A percentile compares a stretch with the other conserved stretches of the same genome.
These are phyloP conservation scores for Apotomis capreana DNA, from an alignment of 2,888 invertebrate genomes.

Conservation along the genomic window DNA sequence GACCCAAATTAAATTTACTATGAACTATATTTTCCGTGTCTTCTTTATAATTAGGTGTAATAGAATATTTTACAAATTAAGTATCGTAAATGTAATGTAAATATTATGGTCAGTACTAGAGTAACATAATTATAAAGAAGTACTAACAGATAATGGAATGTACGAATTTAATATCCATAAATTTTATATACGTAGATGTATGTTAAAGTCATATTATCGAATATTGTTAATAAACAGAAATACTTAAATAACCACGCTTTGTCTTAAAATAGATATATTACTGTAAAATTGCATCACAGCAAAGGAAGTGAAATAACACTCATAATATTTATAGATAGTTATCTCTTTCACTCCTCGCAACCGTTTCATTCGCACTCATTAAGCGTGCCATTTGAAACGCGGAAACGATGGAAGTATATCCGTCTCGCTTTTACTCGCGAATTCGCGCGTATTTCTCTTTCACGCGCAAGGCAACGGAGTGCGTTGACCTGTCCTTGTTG, in stretches of 20 bases:
- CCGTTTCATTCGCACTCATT: slow-evolving; percentile 71
- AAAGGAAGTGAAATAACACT: slow-evolving; percentile 82
- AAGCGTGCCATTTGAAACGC: slow-evolving; percentile 60
- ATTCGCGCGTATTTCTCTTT: slow-evolving; percentile 59
- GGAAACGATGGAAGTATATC: slow-evolving; percentile 56
- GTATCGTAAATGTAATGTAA: too few species aligned
- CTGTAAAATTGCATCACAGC: slow-evolving; percentile 79
- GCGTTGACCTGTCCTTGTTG: slow-evolving; percentile 83
- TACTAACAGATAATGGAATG: too few species aligned
- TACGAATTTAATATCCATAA: too few species aligned
- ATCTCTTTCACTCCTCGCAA: slow-evolving; percentile 66
- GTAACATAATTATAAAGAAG: neutral
- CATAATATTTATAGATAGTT: slow-evolving; percentile 80
- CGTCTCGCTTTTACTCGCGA: slow-evolving; percentile 57
- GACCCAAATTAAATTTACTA: neutral
- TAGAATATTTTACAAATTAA: too few species aligned
- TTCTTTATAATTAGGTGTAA: neutral
- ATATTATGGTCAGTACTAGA: neutral
- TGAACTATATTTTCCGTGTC: neutral
- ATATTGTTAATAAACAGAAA: slow-evolving; percentile 14
- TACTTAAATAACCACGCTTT: slow-evolving; percentile 59
- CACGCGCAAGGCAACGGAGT: slow-evolving; percentile 81
- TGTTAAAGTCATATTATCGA: neutral
- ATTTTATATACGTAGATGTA: neutral
- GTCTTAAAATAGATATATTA: slow-evolving; percentile 75